Evolutionary conservation across 2,797 vertebrate genomes (phyloP).

Genomic region (Hozukius guyotensis): DNA sequence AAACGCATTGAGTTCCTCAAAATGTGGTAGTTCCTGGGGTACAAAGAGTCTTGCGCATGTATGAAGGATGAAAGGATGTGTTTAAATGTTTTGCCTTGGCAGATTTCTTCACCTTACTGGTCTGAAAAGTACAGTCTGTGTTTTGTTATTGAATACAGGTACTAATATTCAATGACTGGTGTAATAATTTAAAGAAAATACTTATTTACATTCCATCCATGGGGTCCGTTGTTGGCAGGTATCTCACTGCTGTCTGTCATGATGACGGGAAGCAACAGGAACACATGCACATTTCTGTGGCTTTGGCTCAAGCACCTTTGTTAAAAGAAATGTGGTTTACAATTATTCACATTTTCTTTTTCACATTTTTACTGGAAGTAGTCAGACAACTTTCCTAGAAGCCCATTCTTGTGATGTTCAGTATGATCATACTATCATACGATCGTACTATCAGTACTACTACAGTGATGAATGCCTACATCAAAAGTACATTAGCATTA

Average conservation of each 20-base stretch:
- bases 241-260: slow-evolving; percentile 13
- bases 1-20: neutral
- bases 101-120: neutral
- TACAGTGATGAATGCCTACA: neutral
- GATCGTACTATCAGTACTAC: too few relatives aligned
- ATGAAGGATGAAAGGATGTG: neutral
- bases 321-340: neutral
- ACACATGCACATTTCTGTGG: slow-evolving; percentile 84
- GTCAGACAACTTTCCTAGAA: neutral
- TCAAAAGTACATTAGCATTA: neutral
- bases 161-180: neutral
- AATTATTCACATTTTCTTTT: neutral
- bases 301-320: slow-evolving; percentile 80
- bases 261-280: slow-evolving; percentile 79
- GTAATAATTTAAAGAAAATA: neutral
- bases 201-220: slow-evolving; percentile 36
- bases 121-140: neutral
- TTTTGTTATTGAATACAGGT: neutral
- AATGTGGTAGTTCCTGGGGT: too few relatives aligned
- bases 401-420: neutral
- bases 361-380: neutral
- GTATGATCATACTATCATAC: too few relatives aligned
- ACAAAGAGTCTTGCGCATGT: neutral
- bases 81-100: neutral
- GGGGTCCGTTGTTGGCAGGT: neutral